Evolutionary conservation across 1,140 invertebrate species (phyloP).

Genomic region (Scaptodrosophila lebanonensis): DNA sequence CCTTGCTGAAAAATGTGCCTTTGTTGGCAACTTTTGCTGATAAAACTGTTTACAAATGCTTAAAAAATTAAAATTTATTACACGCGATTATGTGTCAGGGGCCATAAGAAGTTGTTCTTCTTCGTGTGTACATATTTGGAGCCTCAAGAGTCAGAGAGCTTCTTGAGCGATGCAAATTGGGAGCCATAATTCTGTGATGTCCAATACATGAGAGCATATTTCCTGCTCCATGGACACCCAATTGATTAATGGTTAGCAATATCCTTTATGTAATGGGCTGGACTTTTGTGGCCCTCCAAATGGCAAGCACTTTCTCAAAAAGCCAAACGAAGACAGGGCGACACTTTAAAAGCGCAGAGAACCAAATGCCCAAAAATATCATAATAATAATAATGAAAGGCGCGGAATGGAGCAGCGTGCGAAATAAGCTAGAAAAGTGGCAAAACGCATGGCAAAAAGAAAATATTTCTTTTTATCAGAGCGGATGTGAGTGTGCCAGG

Average conservation of each 20-base stretch:
- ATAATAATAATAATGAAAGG: conserved; percentile 63
- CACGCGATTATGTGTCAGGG: conserved; percentile 50
- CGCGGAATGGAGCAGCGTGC: conserved; percentile 20
- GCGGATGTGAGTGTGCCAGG: conserved; percentile 74
- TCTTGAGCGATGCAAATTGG: conserved; percentile 53
- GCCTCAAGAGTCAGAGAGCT: no score
- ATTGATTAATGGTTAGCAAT: conserved; percentile 71
- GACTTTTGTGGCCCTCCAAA: conserved; percentile 20
- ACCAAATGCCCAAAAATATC: conserved; percentile 69
- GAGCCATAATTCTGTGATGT: conserved; percentile 56
- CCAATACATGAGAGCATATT: conserved; percentile 67
- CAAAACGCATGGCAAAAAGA: conserved; percentile 66
- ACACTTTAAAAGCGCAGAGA: conserved; percentile 43
- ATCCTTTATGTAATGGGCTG: conserved; percentile 66
- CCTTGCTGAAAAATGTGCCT: conserved; percentile 64
- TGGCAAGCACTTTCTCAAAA: conserved; percentile 49
- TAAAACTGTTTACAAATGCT: conserved; percentile 76
- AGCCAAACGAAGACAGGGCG: conserved; percentile 24
- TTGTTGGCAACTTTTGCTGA: conserved; percentile 50
- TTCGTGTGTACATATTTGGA: no score
- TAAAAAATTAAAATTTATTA: conserved; percentile 76
- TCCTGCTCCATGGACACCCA: conserved; percentile 60
- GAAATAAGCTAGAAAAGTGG: conserved; percentile 38
- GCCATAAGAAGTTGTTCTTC: neutral
- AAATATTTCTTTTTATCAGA: conserved; percentile 77